Evolutionary conservation across 1,140 invertebrate genomes (phyloP), one percentile per base, ranked within the genome.

Genomic region (Neodiprion virginianus): DNA sequence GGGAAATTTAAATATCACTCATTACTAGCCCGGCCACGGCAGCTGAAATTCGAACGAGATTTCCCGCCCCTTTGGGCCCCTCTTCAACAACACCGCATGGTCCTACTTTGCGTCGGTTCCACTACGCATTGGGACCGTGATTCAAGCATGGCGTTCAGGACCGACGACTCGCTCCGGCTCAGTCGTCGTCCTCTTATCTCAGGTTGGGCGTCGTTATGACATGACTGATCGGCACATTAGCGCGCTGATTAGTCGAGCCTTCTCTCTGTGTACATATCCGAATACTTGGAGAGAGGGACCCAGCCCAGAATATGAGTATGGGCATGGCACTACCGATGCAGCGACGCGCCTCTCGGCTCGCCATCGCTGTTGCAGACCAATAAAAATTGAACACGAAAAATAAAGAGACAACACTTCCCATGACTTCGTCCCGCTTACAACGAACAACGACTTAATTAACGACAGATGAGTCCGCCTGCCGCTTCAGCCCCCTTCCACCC

Each of bases 161-260:
- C 28, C 28, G 2, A 40, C 28, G 28, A 40, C 72, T n/a, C 17
- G 72, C 49, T 23, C 14, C 66, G 61, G 69, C 72, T 49, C 71
- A 73, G 53, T 50, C 48, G 72, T 49, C 65, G 48, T 12, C 75
- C 77, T 77, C 77, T 82, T 82, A 80, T 80, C 79, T 76, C 23
- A 66, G 74, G 67, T 70, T 74, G 74, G 70, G 48, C 40, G 70
- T 71, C 73, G 67, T 65, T 72, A 76, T 73, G 76, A 81, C 79
- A 82, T 85, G 84, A 86, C 82, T 82, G 81, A 86, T 86, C 83
- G 82, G 49, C 82, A 78, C 84, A 86, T 86, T 86, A 85, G 81
- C 78, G 76, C 50, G 76, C 70, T 81, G 85, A 86, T 84, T 85
- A 85, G 80, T 49, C 40, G 48, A 48, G 70, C 67, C 11, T 47